Evolutionary conservation across 2,888 invertebrate species (phyloP).

Genomic region (Ophion costatus): DNA sequence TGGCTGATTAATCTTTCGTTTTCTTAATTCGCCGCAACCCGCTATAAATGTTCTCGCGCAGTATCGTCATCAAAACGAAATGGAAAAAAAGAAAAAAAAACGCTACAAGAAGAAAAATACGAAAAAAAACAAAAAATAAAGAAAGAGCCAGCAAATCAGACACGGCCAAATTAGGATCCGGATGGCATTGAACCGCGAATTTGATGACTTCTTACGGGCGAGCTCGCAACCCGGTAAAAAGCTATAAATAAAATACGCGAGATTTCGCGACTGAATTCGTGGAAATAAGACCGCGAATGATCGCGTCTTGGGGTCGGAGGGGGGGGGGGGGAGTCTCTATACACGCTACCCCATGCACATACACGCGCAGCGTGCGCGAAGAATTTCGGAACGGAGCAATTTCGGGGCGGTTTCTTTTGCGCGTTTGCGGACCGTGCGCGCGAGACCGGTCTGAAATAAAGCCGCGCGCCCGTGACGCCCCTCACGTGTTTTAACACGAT

Average conservation of each 20-base stretch:
- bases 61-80: no score
- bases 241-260: conserved; percentile 61
- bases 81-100: no score
- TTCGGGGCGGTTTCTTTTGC: conserved; percentile 49
- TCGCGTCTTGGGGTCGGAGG: conserved; percentile 7
- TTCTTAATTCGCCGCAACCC: no score
- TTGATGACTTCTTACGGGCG: conserved; percentile 29
- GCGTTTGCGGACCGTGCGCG: not conserved
- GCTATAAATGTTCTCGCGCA: no score
- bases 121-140: not conserved
- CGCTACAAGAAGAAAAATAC: conserved; percentile 15
- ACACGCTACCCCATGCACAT: not conserved
- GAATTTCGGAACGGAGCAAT: conserved; percentile 61
- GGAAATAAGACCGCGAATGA: conserved; percentile 54
- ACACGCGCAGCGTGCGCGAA: conserved; percentile 25
- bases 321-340: no score
- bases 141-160: not conserved
- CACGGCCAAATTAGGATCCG: conserved; percentile 16
- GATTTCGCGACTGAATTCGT: conserved; percentile 65
- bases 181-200: conserved; percentile 35
- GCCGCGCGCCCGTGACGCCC: conserved; percentile 34
- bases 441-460: conserved; percentile 55
- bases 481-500: conserved; percentile 53
- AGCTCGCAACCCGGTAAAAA: conserved; percentile 30
- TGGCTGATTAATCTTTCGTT: no score